These are phyloP conservation scores for Remorina albescens DNA, from an alignment of 2,797 vertebrate genomes.

Conservation along the genomic window DNA sequence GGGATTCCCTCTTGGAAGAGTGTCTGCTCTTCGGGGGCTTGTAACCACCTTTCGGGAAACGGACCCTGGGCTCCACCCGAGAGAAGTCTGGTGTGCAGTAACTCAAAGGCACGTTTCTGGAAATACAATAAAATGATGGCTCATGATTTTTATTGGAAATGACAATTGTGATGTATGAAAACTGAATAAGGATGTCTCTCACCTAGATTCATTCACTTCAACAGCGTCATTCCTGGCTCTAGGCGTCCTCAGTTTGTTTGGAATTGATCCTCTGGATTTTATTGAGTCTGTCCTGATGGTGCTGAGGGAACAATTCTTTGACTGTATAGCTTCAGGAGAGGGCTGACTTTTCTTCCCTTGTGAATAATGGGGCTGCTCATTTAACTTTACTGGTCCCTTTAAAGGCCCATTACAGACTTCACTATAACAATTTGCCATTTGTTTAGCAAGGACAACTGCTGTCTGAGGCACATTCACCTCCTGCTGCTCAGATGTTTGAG, in stretches of 20 bases:
- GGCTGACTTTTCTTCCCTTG: slow-evolving; percentile 28
- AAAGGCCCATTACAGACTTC: neutral
- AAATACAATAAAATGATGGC: slow-evolving; percentile 13
- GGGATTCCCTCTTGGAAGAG: slow-evolving; percentile 21
- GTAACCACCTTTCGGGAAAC: slow-evolving; percentile 88
- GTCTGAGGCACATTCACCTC: slow-evolving; percentile 30
- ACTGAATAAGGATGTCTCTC: neutral
- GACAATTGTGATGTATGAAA: slow-evolving; percentile 1
- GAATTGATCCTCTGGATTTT: slow-evolving; percentile 28
- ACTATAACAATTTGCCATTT: neutral
- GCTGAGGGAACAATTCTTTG: slow-evolving; percentile 5
- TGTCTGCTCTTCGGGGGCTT: slow-evolving; percentile 86
- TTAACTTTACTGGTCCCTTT: slow-evolving; percentile 5
- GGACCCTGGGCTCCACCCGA: slow-evolving; percentile 89
- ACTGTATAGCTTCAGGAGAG: slow-evolving; percentile 16
- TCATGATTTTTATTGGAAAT: neutral
- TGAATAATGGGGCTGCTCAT: slow-evolving; percentile 26
- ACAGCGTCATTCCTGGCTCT: slow-evolving; percentile 32
- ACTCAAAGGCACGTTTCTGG: slow-evolving; percentile 82
- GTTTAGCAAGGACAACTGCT: slow-evolving; percentile 8
- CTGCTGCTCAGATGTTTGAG: neutral
- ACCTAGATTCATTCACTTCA: slow-evolving; percentile 65
- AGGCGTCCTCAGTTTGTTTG: slow-evolving; percentile 14
- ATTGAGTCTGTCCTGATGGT: slow-evolving; percentile 5
- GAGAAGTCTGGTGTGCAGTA: slow-evolving; percentile 91